A percentile compares a stretch with the other conserved stretches of the same genome.
Evolutionary conservation across 2,797 vertebrate species (phyloP).

Genomic region (Glyptemys insculpta): DNA sequence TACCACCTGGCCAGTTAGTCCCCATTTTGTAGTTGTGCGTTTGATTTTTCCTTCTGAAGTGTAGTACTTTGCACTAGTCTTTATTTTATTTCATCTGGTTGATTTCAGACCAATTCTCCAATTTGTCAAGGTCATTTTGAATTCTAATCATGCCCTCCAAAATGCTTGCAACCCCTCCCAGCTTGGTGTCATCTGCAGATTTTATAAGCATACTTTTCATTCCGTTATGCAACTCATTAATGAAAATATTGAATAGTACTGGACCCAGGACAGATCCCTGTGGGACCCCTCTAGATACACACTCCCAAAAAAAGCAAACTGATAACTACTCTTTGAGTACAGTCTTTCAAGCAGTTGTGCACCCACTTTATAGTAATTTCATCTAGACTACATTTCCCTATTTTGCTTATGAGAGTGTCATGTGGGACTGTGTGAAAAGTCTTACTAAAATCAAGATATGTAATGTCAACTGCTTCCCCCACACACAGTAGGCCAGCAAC

Average conservation of each 20-base stretch:
- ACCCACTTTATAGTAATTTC: background rate
- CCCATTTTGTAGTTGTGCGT: background rate
- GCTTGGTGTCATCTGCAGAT: background rate
- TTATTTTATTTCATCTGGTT: background rate
- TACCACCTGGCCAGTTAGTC: background rate
- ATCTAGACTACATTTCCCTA: background rate
- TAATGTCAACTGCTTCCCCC: background rate
- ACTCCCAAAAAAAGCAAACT: background rate
- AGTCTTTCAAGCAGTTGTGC: background rate
- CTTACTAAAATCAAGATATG: background rate
- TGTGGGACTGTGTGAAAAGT: background rate
- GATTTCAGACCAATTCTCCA: background rate
- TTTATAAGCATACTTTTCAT: background rate
- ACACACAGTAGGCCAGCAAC: background rate
- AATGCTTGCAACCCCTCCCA: background rate
- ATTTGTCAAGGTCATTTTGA: background rate
- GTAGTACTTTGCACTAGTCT: background rate
- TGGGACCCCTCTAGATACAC: background rate
- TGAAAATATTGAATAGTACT: background rate
- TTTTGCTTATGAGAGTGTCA: background rate
- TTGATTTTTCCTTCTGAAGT: background rate
- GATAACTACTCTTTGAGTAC: background rate
- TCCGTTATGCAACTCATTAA: background rate
- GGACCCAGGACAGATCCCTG: background rate
- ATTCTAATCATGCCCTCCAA: background rate